Evolutionary conservation across 2,888 invertebrate genomes (phyloP), one percentile per base, ranked within the genome.

Genomic region (Philereme transversata): DNA sequence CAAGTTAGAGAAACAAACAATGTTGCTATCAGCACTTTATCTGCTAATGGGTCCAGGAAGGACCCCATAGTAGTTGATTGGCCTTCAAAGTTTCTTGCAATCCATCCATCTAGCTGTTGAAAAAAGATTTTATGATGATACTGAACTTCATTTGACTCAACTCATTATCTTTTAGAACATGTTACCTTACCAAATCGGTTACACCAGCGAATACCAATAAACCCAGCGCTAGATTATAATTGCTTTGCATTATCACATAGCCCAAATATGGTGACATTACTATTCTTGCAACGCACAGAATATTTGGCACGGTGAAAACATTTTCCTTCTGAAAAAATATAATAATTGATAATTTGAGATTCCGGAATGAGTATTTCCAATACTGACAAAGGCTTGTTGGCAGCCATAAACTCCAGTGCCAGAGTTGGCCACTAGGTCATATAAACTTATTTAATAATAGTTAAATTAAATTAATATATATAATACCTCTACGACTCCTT

Each of bases 31-130:
- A 99, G 93, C 43, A 99, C 93, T 92, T 99, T 99, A 84, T 99
- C 99, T 4, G 99, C 99, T 93, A 99, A 94, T 0, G 99, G 99
- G 87, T 99, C 99, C 10, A 99, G 86, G 78, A 99, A 98, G 61
- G 98, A 98, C 0, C 99, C 99, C 79, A 98, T 94, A 81, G 97
- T 97, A 36, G 99, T 97, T 34, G 97, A 96, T 84, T 99, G 99
- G 40, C 96, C 96, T 65, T 95, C 94, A 95, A 97, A 98, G 54
- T 96, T 97, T 60, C 99, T 94, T 0, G 99, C 99, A 80, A 99
- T 99, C 95, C 97, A 98, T 5, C 99, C 99, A 93, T 99, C 99
- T 54, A 97, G 83, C 97, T 97, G 82, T 11, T 48, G n/a, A n/a
- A 34, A 43, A 22, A 22, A 22, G 22, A 22, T 2, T 22, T 22